Evolutionary conservation across 2,797 vertebrate species (phyloP).

Genomic region (Cossypha polioptera): DNA sequence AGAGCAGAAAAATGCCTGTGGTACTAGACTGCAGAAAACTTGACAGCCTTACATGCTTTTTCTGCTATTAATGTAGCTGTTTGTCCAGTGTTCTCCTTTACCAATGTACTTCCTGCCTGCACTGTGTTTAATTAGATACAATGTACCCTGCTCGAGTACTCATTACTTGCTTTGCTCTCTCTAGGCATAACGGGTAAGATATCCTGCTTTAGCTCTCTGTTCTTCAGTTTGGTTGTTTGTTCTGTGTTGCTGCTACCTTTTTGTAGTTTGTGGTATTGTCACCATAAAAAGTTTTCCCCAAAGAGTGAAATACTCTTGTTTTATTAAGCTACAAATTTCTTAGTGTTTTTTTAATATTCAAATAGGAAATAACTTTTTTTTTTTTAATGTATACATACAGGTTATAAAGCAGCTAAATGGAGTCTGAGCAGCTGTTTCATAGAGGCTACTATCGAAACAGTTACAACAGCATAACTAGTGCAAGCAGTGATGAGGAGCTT

Average conservation of each 20-base stretch:
- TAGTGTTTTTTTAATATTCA: not conserved
- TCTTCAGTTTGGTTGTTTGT: not conserved
- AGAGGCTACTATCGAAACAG: slow-evolving; percentile 97
- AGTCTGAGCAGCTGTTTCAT: slow-evolving; percentile 99
- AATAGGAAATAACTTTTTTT: not conserved
- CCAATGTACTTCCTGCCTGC: not conserved
- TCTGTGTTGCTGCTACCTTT: not conserved
- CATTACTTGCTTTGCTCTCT: not conserved
- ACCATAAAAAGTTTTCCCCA: not conserved
- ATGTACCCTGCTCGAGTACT: accelerated
- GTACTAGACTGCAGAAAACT: not conserved
- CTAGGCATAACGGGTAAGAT: not conserved
- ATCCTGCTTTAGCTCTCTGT: not conserved
- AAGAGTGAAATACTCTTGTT: not conserved
- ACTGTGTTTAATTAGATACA: not conserved
- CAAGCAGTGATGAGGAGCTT: slow-evolving; percentile 98
- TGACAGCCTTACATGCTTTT: not conserved
- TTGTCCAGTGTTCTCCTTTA: not conserved
- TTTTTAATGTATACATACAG: slow-evolving; percentile 34
- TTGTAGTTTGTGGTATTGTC: not conserved
- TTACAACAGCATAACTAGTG: slow-evolving; percentile 98
- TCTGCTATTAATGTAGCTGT: not conserved
- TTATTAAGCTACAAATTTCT: not conserved
- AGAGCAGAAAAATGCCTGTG: not conserved
- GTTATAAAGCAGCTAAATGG: slow-evolving; percentile 92